Evolutionary conservation across 2,797 vertebrate species (phyloP).

Genomic region (Clarias laeviceps): DNA sequence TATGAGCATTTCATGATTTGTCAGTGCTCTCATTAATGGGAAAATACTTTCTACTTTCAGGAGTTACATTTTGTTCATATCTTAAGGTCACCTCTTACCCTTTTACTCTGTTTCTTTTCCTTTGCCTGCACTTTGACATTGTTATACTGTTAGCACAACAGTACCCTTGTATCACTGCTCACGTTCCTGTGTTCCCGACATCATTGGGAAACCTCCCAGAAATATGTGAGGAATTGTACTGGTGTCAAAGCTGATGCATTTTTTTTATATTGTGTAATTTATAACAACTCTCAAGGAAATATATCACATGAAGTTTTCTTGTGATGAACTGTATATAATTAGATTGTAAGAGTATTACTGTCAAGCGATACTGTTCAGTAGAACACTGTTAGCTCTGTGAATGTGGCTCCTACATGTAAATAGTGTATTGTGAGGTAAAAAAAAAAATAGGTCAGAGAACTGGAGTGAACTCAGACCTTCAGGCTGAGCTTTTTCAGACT

Average conservation of each 20-base stretch:
- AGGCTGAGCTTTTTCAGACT: constrained; percentile 22
- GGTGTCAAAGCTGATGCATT: neutral
- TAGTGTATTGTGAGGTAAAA: constrained; percentile 29
- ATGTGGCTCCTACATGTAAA: constrained; percentile 11
- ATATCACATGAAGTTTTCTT: constrained; percentile 23
- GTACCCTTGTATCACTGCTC: neutral
- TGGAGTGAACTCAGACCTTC: neutral
- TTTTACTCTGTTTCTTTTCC: neutral
- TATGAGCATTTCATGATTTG: neutral
- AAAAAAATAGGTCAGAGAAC: neutral
- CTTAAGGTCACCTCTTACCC: neutral
- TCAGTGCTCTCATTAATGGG: neutral
- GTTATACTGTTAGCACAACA: neutral
- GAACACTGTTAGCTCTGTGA: constrained; percentile 28
- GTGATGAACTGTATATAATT: neutral
- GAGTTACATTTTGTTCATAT: neutral
- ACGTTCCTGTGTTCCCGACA: neutral
- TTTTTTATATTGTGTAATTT: neutral
- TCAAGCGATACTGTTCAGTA: constrained; percentile 30
- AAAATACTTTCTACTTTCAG: neutral
- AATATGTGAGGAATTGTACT: neutral
- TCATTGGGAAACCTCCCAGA: neutral
- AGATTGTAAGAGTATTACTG: neutral
- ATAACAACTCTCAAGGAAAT: neutral
- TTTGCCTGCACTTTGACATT: neutral